A percentile compares a stretch with the other conserved stretches of the same genome.
Conservation (phyloP, 2,797 vertebrate genomes). For the Garrulus glandarius region DNA sequence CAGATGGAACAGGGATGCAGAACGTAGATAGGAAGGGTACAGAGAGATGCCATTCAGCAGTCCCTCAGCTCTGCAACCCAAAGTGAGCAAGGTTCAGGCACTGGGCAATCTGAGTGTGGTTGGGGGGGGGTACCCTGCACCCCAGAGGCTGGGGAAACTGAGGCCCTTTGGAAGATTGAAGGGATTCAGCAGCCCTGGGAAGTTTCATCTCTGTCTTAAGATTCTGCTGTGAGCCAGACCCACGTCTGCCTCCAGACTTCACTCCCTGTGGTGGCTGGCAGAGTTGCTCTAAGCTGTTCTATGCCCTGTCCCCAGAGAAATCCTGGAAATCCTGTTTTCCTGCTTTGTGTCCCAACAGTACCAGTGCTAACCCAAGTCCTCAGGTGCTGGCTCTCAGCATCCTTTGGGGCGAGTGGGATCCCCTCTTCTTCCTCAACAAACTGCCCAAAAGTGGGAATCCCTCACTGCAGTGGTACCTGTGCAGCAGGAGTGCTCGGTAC, state of each 20-base stretch:
- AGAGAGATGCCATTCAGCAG: neutral
- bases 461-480: accelerated
- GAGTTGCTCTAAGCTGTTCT: neutral
- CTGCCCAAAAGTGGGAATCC: accelerated
- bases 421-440: neutral
- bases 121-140: neutral
- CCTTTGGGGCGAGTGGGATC: neutral
- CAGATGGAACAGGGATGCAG: neutral
- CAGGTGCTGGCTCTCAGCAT: neutral
- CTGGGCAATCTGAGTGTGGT: neutral
- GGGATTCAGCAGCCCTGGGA: neutral
- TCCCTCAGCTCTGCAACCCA: neutral
- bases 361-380: too few relatives aligned
- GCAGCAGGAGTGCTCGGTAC: accelerated
- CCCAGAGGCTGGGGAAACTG: neutral
- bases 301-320: neutral
- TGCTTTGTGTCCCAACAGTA: neutral
- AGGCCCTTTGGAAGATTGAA: neutral
- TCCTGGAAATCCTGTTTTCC: neutral
- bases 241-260: neutral
- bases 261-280: neutral
- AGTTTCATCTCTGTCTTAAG: accelerated
- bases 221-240: neutral
- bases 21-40: accelerated
- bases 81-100: accelerated